Base-by-base conservation (phyloP, 1,140 invertebrate species). In the Gonioctena quinquepunctata region DNA sequence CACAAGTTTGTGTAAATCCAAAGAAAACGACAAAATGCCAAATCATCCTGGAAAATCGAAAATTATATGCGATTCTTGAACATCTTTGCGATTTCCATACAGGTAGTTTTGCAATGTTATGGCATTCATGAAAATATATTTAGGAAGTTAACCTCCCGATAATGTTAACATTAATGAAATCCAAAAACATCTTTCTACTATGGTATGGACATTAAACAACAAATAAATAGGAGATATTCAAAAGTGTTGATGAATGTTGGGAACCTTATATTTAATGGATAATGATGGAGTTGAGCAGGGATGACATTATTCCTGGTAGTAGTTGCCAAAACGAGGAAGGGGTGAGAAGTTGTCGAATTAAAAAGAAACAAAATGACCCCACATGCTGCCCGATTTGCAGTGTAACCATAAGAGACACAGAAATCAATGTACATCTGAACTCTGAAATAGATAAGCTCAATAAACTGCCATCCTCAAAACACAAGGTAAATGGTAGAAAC, bases 361-460 rank as follows among this genome's bases (percentile, higher is more conserved):
- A 84, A 78, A 79, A 73, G 71, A 78, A 84, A 77, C 77, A 80
- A 76, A 73, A 85, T 73, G 89, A 92, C 75, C 88, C 89, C 4
- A 87, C 88, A 21, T 90, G 89, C 79, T 95, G 93, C 83, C 93
- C 93, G 13, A 90, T 92, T 5, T 95, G 93, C 85, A 90, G 93
- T 59, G 86, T 91, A 8, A 92, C 92, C 21, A 85, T 95, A 26
- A 86, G 92, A 68, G 84, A 88, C 3, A 88, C 89, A 21, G 93
- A 95, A 80, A 80, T 94, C 23, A 91, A 94, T 74, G 84, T 89
- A 49, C 93, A 95, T 81, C 90, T 93, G 68, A 84, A 88, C 8
- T 85, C 90, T 60, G 93, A 95, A 81, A 81, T 95, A 70, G 92
- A 94, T 69, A 89, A 91, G 74, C 83, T 95, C 25, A 88, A 88